phyloP scores from a whole-genome alignment of 2,888 invertebrate genomes.

The Kuschelorhynchus macadamiae region DNA sequence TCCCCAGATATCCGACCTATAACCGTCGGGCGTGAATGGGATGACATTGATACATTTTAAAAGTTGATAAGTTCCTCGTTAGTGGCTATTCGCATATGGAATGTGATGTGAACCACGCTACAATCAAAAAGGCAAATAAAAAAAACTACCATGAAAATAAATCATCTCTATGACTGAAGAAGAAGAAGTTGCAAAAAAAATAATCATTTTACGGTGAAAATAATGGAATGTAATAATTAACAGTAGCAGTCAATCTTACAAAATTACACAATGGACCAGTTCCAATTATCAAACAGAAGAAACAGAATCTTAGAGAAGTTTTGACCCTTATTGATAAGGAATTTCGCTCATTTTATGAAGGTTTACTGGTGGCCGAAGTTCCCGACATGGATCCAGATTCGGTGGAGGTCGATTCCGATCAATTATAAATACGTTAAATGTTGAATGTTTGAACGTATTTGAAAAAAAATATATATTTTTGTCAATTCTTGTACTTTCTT shows the following conservation, averaged over 20 bases:
- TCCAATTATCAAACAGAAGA: conserved; percentile 4
- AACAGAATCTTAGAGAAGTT: not conserved
- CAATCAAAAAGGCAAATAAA: conserved; percentile 5
- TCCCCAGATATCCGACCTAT: too few species aligned
- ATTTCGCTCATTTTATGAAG: conserved; percentile 8
- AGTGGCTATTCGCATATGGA: conserved; percentile 5
- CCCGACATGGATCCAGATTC: conserved; percentile 3
- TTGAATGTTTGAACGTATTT: too few species aligned
- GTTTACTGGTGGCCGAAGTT: not conserved
- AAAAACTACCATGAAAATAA: conserved; percentile 9
- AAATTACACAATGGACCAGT: not conserved
- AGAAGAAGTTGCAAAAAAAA: not conserved
- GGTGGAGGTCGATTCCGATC: conserved; percentile 4
- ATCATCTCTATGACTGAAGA: not conserved
- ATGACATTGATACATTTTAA: too few species aligned
- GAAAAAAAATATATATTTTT: too few species aligned
- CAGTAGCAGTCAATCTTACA: not conserved
- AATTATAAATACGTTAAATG: not conserved
- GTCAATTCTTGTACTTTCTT: too few species aligned
- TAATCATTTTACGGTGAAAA: not conserved
- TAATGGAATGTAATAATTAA: conserved; percentile 3
- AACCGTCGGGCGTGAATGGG: too few species aligned
- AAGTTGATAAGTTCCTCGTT: not conserved
- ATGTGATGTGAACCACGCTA: conserved; percentile 6
- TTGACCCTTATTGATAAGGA: not conserved